A percentile compares a stretch with the other conserved stretches of the same genome.
phyloP scores from a whole-genome alignment of 2,888 invertebrate genomes.

The Caenorhabditis doughertyi region DNA sequence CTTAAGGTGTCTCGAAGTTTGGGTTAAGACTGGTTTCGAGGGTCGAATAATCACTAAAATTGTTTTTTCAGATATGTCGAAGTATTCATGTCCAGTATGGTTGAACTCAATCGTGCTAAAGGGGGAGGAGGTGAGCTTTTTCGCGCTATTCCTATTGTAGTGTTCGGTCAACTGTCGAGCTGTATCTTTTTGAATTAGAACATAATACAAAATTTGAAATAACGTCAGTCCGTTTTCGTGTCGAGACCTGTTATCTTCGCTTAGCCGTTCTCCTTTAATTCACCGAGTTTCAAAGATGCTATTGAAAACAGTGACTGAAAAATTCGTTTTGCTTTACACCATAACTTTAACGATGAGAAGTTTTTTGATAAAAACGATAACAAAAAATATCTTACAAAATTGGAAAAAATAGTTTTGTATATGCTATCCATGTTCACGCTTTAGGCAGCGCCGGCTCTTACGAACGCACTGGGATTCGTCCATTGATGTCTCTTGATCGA shows the following conservation, averaged over 20 bases:
- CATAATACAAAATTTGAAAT: too few species aligned
- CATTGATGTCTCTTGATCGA: constrained; percentile 45
- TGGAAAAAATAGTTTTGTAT: too few species aligned
- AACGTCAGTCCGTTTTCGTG: too few species aligned
- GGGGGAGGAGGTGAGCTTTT: constrained; percentile 37
- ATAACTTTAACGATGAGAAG: background rate
- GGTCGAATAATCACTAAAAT: background rate
- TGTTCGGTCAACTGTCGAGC: too few species aligned
- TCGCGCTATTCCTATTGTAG: background rate
- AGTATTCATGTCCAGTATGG: constrained; percentile 71
- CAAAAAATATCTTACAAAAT: too few species aligned
- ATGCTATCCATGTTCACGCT: background rate
- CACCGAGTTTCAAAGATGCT: too few species aligned
- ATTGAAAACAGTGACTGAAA: too few species aligned
- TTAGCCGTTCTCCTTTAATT: too few species aligned
- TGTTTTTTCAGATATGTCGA: constrained; percentile 77
- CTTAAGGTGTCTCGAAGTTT: constrained; percentile 6
- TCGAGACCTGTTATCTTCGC: too few species aligned
- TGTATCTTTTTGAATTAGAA: too few species aligned
- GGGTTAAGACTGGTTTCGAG: background rate
- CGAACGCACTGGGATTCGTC: constrained; percentile 52
- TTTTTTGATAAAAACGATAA: background rate
- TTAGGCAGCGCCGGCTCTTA: constrained; percentile 12
- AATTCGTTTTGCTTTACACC: too few species aligned
- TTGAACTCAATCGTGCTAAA: constrained; percentile 66